These are phyloP conservation scores for Chanos chanos DNA, from an alignment of 2,797 vertebrate genomes.

Conservation along the genomic window DNA sequence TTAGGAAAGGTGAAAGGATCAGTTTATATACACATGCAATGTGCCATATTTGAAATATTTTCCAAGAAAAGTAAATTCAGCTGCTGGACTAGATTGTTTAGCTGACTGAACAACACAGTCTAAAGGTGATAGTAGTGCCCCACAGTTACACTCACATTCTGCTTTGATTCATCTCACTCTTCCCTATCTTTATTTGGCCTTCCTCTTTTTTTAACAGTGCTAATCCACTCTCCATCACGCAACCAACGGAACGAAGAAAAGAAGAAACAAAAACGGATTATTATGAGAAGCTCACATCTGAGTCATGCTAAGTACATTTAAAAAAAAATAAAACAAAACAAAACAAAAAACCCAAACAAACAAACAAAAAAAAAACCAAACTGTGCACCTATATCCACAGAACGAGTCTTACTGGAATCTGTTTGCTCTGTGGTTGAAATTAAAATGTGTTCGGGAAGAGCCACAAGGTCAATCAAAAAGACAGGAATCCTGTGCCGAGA, in stretches of 20 bases:
- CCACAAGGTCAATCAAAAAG: neutral
- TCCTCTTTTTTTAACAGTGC: constrained; percentile 14
- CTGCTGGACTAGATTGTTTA: neutral
- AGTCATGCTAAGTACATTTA: neutral
- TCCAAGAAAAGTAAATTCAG: too few relatives aligned
- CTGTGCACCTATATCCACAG: too few relatives aligned
- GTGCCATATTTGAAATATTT: too few relatives aligned
- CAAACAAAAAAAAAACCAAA: too few relatives aligned
- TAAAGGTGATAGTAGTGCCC: too few relatives aligned
- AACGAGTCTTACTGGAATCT: neutral
- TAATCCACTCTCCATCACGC: constrained; percentile 4
- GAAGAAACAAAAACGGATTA: neutral
- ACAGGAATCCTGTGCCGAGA: neutral
- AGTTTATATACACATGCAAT: constrained; percentile 36
- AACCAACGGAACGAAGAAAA: neutral
- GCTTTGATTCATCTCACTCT: too few relatives aligned
- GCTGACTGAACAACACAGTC: neutral
- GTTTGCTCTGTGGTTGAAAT: neutral
- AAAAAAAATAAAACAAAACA: too few relatives aligned
- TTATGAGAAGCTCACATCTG: neutral
- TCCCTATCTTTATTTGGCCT: neutral
- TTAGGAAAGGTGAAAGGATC: constrained; percentile 40
- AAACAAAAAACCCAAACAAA: too few relatives aligned
- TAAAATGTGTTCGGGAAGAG: constrained; percentile 5
- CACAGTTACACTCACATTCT: too few relatives aligned